Conservation (phyloP, 2,113 vertebrate species). For the Tragelaphus strepsiceros region DNA sequence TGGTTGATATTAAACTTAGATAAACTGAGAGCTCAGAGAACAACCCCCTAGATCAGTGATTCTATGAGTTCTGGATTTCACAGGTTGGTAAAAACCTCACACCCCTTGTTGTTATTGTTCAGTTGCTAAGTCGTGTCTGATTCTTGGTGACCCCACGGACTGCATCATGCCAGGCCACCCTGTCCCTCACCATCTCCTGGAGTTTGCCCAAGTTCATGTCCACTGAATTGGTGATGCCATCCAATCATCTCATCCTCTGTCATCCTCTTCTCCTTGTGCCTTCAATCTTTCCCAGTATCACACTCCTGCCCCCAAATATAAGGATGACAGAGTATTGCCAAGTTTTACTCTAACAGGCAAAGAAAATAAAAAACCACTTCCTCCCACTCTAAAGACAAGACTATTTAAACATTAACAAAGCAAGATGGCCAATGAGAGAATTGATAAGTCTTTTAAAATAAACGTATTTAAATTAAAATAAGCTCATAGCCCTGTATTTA, state of each 20-base stretch:
- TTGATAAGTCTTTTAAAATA: constrained; percentile 34
- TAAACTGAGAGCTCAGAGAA: background rate
- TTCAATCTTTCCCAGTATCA: background rate
- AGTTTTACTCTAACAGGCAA: background rate
- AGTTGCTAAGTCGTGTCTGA: background rate
- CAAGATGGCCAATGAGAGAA: background rate
- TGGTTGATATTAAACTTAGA: constrained; percentile 6
- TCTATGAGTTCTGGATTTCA: constrained; percentile 5
- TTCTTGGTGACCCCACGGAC: background rate
- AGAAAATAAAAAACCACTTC: background rate
- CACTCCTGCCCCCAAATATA: background rate
- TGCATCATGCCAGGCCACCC: background rate
- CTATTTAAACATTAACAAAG: background rate
- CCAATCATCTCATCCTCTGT: background rate
- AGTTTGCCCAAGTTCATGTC: background rate
- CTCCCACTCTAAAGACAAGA: background rate
- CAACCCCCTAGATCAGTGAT: background rate
- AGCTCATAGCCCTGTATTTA: constrained; percentile 1
- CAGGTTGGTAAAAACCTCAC: constrained; percentile 26
- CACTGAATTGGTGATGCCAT: background rate
- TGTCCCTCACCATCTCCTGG: background rate
- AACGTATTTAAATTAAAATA: constrained; percentile 15
- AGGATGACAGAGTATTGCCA: background rate
- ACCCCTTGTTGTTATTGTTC: background rate
- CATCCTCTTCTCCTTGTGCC: background rate